phyloP scores from a whole-genome alignment of 1,140 invertebrate species.

The Drosophila hydei region DNA sequence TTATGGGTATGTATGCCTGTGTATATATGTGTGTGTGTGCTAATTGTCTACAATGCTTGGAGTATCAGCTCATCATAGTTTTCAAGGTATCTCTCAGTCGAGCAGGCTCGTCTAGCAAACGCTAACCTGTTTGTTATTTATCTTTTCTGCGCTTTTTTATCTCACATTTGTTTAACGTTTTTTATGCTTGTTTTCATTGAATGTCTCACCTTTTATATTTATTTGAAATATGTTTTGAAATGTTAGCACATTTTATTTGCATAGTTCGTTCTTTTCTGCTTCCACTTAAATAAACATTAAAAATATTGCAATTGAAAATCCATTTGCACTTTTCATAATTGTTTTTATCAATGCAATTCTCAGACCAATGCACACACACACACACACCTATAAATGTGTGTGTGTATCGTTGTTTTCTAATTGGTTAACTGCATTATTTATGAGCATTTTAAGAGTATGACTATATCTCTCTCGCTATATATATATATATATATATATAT shows the following conservation, averaged over 20 bases:
- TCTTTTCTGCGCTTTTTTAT: no score
- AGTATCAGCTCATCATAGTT: no score
- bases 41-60: no score
- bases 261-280: slow-evolving; percentile 3
- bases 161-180: not conserved
- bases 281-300: slow-evolving; percentile 44
- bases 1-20: no score
- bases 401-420: slow-evolving; percentile 48
- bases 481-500: no score
- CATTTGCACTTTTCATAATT: slow-evolving; percentile 47
- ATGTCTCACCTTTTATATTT: slow-evolving; percentile 2
- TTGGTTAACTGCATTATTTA: slow-evolving; percentile 66
- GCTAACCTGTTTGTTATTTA: no score
- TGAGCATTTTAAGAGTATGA: slow-evolving; percentile 45
- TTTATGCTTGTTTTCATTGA: not conserved
- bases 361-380: not conserved
- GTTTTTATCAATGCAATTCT: slow-evolving; percentile 35
- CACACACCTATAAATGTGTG: not conserved
- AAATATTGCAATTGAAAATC: slow-evolving; percentile 48
- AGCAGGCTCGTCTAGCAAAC: no score
- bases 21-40: no score
- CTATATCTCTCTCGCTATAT: slow-evolving; percentile 31
- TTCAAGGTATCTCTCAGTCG: no score
- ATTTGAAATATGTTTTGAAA: slow-evolving; percentile 19
- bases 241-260: slow-evolving; percentile 34